Conservation (phyloP, 2,888 invertebrate genomes). For the Phaedon cochleariae region DNA sequence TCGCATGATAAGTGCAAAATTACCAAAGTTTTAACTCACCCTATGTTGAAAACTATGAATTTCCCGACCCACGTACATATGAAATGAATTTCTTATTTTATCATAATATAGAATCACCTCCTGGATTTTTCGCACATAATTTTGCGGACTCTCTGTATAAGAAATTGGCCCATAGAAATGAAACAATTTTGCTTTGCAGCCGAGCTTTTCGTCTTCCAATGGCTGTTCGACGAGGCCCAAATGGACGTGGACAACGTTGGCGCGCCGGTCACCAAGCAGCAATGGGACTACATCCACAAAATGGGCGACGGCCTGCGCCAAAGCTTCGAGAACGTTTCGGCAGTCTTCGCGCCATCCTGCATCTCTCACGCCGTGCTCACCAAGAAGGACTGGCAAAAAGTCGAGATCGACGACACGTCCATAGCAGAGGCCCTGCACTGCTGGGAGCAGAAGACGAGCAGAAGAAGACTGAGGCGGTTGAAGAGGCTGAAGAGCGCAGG, state of each 20-base stretch:
- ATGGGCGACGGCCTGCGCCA: constrained; percentile 86
- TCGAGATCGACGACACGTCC: constrained; percentile 81
- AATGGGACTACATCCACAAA: constrained; percentile 93
- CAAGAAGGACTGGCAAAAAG: constrained; percentile 85
- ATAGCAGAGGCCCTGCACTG: constrained; percentile 86
- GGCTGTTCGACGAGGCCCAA: constrained; percentile 95
- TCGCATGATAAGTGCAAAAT: too few relatives aligned
- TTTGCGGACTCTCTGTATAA: too few relatives aligned
- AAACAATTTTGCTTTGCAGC: constrained; percentile 66
- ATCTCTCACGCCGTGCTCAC: constrained; percentile 91
- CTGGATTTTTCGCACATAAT: too few relatives aligned
- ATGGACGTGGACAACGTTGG: constrained; percentile 92
- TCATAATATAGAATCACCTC: too few relatives aligned
- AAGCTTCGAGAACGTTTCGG: constrained; percentile 84
- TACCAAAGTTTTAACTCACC: too few relatives aligned
- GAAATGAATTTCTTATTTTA: too few relatives aligned
- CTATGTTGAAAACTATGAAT: too few relatives aligned
- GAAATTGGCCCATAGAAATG: too few relatives aligned
- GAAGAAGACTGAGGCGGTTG: constrained; percentile 50
- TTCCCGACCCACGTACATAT: too few relatives aligned
- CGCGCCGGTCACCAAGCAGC: constrained; percentile 85
- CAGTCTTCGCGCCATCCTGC: constrained; percentile 93
- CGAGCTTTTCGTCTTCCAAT: constrained; percentile 93
- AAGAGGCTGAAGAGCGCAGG: constrained; percentile 38
- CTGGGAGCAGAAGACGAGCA: constrained; percentile 76